Evolutionary conservation across 1,140 invertebrate species (phyloP), one percentile per base, ranked within the genome.

Genomic region (Cyclina sinensis): DNA sequence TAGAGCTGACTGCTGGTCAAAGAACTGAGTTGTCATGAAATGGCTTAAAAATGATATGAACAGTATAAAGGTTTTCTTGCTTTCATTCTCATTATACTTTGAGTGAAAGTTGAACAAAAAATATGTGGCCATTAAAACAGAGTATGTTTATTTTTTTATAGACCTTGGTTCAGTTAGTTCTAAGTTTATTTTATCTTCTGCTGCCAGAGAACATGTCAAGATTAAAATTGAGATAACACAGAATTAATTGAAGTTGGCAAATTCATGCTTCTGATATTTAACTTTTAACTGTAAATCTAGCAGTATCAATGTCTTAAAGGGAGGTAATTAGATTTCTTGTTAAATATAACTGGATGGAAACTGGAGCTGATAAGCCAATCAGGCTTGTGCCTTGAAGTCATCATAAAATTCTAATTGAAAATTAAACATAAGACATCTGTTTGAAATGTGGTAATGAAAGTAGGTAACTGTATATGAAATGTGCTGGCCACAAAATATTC

Each of bases 341-440:
- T 51, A 54, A 39, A 78, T 78, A 54, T 78, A 78, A 78, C 30
- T 54, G 74, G 74, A 57, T 78, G 32, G 74, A 32, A 78, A 78
- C 46, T 30, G 14, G 9, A 78, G 48, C 32, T 51, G 74, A 78
- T 78, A 78, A 78, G 74, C 74, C 32, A 78, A 78, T 78, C 46
- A 78, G 48, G 32, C 18, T 54, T 4, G 3, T 78, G 43, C 74
- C 43, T 78, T 78, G 74, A 78, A 51, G 74, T 78, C 46, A 54
- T 48, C 74, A 78, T 78, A 51, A 78, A 78, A 78, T 78, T 78
- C 12, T 78, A 78, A 78, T 78, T 78, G 74, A 78, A 78, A 78
- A 78, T 51, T 78, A 78, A 78, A 48, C 27, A 35, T 11, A 51
- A 48, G 74, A 78, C 46, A 46, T 81, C 37, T 81, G 79, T 62